These are phyloP conservation scores for Ceramica pisi DNA, from an alignment of 2,888 invertebrate genomes.

Conservation along the genomic window DNA sequence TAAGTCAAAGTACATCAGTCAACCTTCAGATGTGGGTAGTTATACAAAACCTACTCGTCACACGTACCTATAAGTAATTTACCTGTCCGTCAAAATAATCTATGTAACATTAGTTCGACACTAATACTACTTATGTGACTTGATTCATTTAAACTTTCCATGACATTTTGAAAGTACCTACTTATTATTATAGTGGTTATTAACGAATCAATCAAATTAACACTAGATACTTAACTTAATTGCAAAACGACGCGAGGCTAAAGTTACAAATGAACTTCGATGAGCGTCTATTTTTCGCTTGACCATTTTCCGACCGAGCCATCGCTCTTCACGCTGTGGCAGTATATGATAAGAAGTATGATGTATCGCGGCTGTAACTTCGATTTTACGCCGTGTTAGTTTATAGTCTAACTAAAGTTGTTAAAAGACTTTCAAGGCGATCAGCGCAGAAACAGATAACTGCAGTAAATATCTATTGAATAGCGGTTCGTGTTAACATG, in stretches of 20 bases:
- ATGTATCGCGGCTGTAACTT: slow-evolving; percentile 52
- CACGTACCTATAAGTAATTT: background rate
- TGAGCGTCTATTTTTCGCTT: slow-evolving; percentile 36
- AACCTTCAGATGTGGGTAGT: slow-evolving; percentile 35
- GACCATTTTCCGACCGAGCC: slow-evolving; percentile 26
- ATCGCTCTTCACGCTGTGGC: slow-evolving; percentile 50
- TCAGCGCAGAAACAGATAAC: slow-evolving; percentile 18
- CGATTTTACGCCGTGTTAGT: slow-evolving; percentile 44
- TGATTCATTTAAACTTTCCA: slow-evolving; percentile 1
- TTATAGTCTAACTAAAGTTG: slow-evolving; percentile 35
- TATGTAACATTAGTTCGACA: slow-evolving; percentile 10
- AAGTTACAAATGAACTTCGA: slow-evolving; percentile 36
- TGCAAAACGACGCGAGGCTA: slow-evolving; percentile 4
- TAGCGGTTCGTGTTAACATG: slow-evolving; percentile 1
- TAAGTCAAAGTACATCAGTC: slow-evolving; percentile 46
- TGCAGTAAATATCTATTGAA: slow-evolving; percentile 29
- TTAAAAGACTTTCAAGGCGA: slow-evolving; percentile 65
- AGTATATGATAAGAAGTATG: slow-evolving; percentile 51
- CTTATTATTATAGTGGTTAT: slow-evolving; percentile 17
- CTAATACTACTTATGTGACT: background rate
- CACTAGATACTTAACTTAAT: slow-evolving; percentile 12
- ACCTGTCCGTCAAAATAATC: slow-evolving; percentile 15
- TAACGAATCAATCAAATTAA: slow-evolving; percentile 20
- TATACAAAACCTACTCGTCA: slow-evolving; percentile 2
- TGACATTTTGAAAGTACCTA: background rate